Evolutionary conservation across 2,888 invertebrate genomes (phyloP), one percentile per base, ranked within the genome.

Genomic region (Lithophane leautieri): DNA sequence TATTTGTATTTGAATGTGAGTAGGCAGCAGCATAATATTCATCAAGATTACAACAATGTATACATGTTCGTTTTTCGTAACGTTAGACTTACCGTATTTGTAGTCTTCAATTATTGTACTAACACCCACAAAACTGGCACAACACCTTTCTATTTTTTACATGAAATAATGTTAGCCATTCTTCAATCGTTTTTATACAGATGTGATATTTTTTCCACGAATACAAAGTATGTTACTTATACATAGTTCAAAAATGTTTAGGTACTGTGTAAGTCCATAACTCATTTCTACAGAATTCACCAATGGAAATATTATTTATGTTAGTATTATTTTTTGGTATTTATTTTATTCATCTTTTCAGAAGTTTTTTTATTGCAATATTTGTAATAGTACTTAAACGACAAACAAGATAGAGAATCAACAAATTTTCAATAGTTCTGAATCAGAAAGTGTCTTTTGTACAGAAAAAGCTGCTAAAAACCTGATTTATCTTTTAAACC

Each of bases 101-200:
- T 73, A 66, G 52, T 81, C 76, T 86, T 75, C 78, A 86, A 81
- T 86, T 76, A 83, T 83, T 85, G 78, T 79, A 85, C 71, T 76
- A 82, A 77, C 87, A 76, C 82, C 73, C 75, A 50, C 62, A 70
- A 74, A 86, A 84, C 76, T 83, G 76, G 85, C 81, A 86, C 86
- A 83, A 78, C 85, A 77, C 80, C 85, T 86, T 86, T 86, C 79
- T 82, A 86, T 87, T 87, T 86, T 79, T 85, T 82, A 84, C 62
- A 77, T 67, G 66, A 77, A 80, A 72, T 80, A 62, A 86, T 75
- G 69, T 79, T 78, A 72, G 70, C 72, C 73, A 75, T 82, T 86
- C 76, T 82, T 77, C 76, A 76, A 79, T 76, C 69, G 77, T 76
- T 84, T 82, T 69, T 84, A 66, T 70, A 77, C 44, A 58, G 25